Base-by-base conservation (phyloP, 1,140 invertebrate genomes). In the Conus ventricosus region DNA sequence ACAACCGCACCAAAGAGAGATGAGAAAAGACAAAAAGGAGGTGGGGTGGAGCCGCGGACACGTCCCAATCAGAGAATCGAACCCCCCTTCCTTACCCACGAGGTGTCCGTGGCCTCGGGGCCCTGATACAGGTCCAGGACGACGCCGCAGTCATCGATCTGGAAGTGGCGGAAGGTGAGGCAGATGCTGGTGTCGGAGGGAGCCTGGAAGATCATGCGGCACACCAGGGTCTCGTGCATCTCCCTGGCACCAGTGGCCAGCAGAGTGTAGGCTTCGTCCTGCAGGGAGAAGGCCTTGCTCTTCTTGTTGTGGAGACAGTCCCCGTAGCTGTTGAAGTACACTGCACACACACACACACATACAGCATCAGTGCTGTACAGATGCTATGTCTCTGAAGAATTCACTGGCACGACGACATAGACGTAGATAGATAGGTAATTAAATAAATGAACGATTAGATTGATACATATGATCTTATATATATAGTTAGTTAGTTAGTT, bases 271-370 rank as follows among this genome's bases (percentile, higher is more conserved):
- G 57, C 51, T 15, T 88, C 89, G 15, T 87, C 86, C 23, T 85
- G 55, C 17, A 89, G 67, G 23, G 57, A 25, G 55, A 87, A 87
- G 80, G 39, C 39, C 60, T 89, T 53, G 63, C 39, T n/a, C 51
- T 87, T 54, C 23, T 27, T 7, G 57, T 55, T 57, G 6, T 60
- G 39, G 53, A 55, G 39, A 57, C 89, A 89, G 75, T 89, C 67
- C n/a, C 60, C 89, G 55, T 84, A 89, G 57, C 84, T 88, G 83
- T 87, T 84, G 63, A 89, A 82, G 57, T 87, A 89, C 51, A 89
- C 89, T 89, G 85, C 54, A 63, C 60, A 63, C 60, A 63, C 60
- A 63, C 60, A 63, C 60, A 63, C 60, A 63, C 60, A 63, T 4
- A 63, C 60, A 63, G 1, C 39, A 39, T 39, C 39, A 39, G 39